A percentile compares a stretch with the other conserved stretches of the same genome.
phyloP scores from a whole-genome alignment of 2,888 invertebrate genomes.

The Drosophila neonasuta region DNA sequence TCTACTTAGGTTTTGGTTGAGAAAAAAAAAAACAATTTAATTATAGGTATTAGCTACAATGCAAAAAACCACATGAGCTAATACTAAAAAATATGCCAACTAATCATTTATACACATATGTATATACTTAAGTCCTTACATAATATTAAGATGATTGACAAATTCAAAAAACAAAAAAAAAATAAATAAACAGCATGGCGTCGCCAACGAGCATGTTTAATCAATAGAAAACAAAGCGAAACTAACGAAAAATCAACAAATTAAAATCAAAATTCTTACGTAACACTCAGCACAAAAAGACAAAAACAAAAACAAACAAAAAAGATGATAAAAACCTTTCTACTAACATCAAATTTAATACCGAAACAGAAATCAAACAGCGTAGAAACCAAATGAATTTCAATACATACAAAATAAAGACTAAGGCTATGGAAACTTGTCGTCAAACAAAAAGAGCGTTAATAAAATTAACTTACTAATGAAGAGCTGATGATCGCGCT shows the following conservation, averaged over 20 bases:
- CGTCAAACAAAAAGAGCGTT: constrained; percentile 50
- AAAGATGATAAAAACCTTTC: constrained; percentile 50
- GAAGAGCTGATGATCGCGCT: constrained; percentile 64
- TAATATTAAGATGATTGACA: constrained; percentile 37
- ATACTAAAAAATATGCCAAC: constrained; percentile 3
- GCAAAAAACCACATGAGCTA: not conserved
- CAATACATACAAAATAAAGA: constrained; percentile 27
- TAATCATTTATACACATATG: not conserved
- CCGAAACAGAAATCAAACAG: constrained; percentile 43
- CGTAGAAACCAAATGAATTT: constrained; percentile 36
- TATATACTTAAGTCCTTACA: constrained; percentile 7
- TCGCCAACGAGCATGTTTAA: constrained; percentile 23
- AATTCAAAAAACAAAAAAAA: constrained; percentile 2
- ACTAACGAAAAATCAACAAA: constrained; percentile 30
- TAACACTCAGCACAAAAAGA: constrained; percentile 32
- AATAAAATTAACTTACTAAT: constrained; percentile 75
- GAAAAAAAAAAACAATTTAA: not conserved
- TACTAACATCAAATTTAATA: constrained; percentile 38
- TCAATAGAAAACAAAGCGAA: constrained; percentile 44
- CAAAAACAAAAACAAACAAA: not conserved
- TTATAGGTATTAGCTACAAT: not conserved
- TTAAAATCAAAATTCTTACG: constrained; percentile 55
- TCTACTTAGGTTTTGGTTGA: not conserved
- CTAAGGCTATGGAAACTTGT: constrained; percentile 33
- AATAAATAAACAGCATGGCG: constrained; percentile 1